Conservation (phyloP, 1,140 invertebrate genomes). For the Macrobrachium rosenbergii region DNA sequence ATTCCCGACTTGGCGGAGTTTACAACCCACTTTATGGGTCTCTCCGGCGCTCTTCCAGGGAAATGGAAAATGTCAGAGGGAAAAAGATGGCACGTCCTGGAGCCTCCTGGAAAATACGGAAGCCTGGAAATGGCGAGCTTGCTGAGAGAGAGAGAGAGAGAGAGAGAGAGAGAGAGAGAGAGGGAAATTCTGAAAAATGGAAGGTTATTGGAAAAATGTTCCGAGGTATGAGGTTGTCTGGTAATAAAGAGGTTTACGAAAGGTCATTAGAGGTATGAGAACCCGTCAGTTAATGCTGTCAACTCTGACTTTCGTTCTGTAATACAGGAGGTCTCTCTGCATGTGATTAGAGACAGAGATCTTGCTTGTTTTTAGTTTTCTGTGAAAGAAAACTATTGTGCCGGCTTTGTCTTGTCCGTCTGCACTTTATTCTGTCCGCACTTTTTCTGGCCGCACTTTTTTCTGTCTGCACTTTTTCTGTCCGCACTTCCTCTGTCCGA, state of each 20-base stretch:
- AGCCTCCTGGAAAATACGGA: conserved; percentile 57
- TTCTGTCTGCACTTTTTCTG: too few species aligned
- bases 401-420: too few species aligned
- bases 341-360: neutral
- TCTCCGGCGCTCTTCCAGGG: conserved; percentile 66
- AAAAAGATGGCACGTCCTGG: conserved; percentile 66
- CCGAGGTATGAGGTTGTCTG: neutral
- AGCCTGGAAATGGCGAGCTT: conserved; percentile 50
- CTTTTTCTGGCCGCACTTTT: too few species aligned
- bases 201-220: neutral
- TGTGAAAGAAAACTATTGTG: too few species aligned
- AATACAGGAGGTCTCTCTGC: neutral
- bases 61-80: conserved; percentile 67
- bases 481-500: too few species aligned
- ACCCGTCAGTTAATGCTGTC: too few species aligned
- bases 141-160: conserved; percentile 37
- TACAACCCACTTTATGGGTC: conserved; percentile 66
- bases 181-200: neutral
- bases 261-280: too few species aligned
- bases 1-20: conserved; percentile 62
- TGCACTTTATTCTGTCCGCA: too few species aligned
- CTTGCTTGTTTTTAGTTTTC: too few species aligned
- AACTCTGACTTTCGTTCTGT: too few species aligned
- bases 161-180: conserved; percentile 14
- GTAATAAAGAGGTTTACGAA: too few species aligned